Evolutionary conservation across 2,888 invertebrate genomes (phyloP).

Genomic region (Brachyptera risi): DNA sequence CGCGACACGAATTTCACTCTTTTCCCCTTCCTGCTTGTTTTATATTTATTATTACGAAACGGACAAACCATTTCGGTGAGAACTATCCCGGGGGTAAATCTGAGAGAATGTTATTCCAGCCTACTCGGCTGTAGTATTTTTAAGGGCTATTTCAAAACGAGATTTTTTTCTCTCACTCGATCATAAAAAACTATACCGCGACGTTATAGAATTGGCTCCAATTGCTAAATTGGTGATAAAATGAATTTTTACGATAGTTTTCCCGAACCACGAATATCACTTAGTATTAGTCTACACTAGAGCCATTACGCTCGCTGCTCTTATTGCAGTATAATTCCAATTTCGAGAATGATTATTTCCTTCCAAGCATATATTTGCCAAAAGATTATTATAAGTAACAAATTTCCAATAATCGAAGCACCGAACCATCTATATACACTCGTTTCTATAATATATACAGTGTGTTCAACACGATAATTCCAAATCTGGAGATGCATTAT

Average conservation of each 20-base stretch:
- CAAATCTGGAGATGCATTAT: no score
- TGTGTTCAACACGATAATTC: no score
- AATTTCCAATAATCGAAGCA: no score
- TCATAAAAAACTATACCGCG: not conserved
- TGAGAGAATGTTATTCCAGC: not conserved
- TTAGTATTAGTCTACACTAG: no score
- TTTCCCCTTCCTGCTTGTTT: constrained; percentile 7
- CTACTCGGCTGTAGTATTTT: not conserved
- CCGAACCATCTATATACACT: no score
- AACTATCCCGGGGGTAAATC: not conserved
- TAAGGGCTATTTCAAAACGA: constrained; percentile 1
- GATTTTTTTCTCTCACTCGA: not conserved
- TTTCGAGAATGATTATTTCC: no score
- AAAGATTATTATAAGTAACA: no score
- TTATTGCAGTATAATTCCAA: no score
- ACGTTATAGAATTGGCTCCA: not conserved
- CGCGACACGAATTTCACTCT: constrained; percentile 1
- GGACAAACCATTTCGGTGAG: not conserved
- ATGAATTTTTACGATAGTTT: not conserved
- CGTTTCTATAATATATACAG: no score
- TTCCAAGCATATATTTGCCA: no score
- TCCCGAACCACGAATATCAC: no score
- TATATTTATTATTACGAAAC: constrained; percentile 11
- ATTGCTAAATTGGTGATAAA: not conserved
- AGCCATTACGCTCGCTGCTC: no score